phyloP scores from a whole-genome alignment of 2,888 invertebrate genomes.

The Tetanocera ferruginea region DNA sequence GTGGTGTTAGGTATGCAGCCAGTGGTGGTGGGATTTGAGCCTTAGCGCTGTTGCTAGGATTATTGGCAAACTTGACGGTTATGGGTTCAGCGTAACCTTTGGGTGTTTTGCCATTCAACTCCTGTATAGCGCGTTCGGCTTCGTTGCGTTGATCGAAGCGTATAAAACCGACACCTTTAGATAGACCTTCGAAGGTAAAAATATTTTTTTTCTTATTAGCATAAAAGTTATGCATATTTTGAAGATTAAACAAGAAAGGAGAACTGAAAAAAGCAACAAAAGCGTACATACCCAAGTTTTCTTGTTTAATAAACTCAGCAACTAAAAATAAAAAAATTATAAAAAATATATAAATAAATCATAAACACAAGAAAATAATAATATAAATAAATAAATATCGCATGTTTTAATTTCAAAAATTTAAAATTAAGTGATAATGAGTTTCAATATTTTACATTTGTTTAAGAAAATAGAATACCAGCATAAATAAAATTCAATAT shows the following conservation, averaged over 20 bases:
- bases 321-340: slow-evolving; percentile 46
- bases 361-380: not conserved
- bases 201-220: not conserved
- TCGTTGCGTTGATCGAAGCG: slow-evolving; percentile 93
- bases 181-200: slow-evolving; percentile 77
- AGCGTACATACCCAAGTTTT: slow-evolving; percentile 39
- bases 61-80: slow-evolving; percentile 95
- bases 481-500: too few species aligned
- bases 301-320: slow-evolving; percentile 46
- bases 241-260: not conserved
- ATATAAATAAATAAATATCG: not conserved
- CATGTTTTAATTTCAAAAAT: too few species aligned
- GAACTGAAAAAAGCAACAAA: not conserved
- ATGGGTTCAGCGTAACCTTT: slow-evolving; percentile 90
- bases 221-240: not conserved
- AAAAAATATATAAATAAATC: slow-evolving; percentile 26
- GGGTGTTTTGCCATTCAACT: slow-evolving; percentile 90
- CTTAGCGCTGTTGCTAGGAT: slow-evolving; percentile 90
- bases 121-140: slow-evolving; percentile 91
- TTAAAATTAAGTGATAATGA: too few species aligned
- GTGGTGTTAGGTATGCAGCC: slow-evolving; percentile 87
- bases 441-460: too few species aligned
- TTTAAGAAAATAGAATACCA: too few species aligned
- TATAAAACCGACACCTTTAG: slow-evolving; percentile 95
- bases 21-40: slow-evolving; percentile 80